Evolutionary conservation across 2,113 vertebrate species (phyloP).

Genomic region (Calidris pygmaea): DNA sequence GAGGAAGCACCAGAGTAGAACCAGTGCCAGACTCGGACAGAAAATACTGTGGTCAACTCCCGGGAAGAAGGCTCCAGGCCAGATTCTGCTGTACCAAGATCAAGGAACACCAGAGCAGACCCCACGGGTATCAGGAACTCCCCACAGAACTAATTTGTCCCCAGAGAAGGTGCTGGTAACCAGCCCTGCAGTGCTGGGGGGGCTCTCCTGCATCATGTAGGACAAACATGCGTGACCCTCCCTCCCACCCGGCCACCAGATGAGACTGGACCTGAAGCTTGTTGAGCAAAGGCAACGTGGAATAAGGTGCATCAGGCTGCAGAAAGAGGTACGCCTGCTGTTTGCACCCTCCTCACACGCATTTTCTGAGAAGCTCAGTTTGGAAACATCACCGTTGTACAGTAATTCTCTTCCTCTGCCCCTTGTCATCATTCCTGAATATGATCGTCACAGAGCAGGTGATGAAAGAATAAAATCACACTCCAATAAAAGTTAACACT

Average conservation of each 20-base stretch:
- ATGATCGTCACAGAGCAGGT: neutral
- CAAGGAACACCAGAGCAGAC: neutral
- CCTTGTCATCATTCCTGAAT: neutral
- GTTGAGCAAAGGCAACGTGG: neutral
- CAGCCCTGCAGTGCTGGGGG: neutral
- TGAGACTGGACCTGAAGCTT: neutral
- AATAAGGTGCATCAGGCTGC: neutral
- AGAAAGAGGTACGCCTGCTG: neutral
- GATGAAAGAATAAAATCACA: neutral
- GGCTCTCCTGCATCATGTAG: neutral
- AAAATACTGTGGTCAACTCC: neutral
- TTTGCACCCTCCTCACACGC: neutral
- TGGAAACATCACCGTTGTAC: neutral
- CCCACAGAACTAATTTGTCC: neutral
- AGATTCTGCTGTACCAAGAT: neutral
- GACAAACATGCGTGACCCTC: neutral
- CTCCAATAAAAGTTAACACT: neutral
- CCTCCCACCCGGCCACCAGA: neutral
- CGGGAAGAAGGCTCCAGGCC: neutral
- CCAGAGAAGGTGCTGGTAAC: neutral
- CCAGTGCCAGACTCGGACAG: neutral
- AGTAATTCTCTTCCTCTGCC: neutral
- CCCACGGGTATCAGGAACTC: neutral
- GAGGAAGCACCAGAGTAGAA: neutral
- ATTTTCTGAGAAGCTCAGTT: neutral